Evolutionary conservation across 2,113 vertebrate genomes (phyloP), one percentile per base, ranked within the genome.

Genomic region (Microtus ochrogaster): DNA sequence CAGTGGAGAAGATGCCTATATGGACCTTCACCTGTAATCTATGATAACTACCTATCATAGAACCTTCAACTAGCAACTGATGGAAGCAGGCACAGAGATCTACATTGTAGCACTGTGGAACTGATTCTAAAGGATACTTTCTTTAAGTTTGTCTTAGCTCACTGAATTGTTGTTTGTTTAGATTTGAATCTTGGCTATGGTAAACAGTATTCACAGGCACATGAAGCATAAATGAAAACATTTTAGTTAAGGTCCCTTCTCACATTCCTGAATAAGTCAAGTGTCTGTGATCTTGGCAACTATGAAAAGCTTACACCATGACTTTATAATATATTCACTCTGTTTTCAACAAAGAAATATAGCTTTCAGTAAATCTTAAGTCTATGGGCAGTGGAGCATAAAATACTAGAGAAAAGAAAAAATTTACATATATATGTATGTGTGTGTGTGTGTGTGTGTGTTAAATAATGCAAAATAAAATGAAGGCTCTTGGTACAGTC

Each of bases 251-350:
- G 52, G 36, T 95, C n/a, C 6, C 72, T 70, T 2, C 36, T 86
- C 89, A 66, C 89, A 13, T 89, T 30, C 82, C 73, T 73, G 3
- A 47, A n/a, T 61, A 86, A 63, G 33, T 91, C 44, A 90, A 89
- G 47, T 95, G 73, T 94, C 47, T 66, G 0, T 91, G 44, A n/a
- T 65, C 13, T 81, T 86, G 11, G 5, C 24, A 68, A 93, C 90
- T 96, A 90, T 94, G 81, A 82, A 14, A 94, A 90, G 26, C 21
- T 22, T 93, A 10, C 3, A 77, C 30, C 16, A 84, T 92, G 93
- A 19, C 55, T 88, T 78, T 91, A 2, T 86, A 79, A 92, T 77
- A 22, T 30, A 86, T 79, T 96, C 88, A 90, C 66, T 78, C 49
- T 89, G 63, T 95, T 30, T 26, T 39, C 24, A 88, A 22, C 26